Percentiles rank a stretch among this genome's conserved stretches.
Conservation (phyloP, 2,113 vertebrate genomes). For the Nettapus auritus region DNA sequence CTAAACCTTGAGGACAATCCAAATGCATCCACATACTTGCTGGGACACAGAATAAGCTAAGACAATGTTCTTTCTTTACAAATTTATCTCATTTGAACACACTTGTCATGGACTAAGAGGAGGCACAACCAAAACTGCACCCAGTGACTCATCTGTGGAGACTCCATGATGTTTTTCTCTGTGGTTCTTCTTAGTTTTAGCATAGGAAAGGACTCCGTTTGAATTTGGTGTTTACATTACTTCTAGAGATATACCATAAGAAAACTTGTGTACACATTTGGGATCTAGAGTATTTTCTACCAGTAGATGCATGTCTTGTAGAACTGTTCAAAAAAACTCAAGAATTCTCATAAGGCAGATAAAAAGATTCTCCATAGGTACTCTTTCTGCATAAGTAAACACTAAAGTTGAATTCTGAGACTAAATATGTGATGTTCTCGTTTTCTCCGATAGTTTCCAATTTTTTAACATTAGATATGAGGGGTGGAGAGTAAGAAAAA, state of each 20-base stretch:
- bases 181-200: not conserved
- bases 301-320: rapidly evolving
- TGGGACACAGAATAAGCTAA: not conserved
- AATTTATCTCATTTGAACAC: not conserved
- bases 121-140: rapidly evolving
- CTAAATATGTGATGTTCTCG: not conserved
- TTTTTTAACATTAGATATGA: not conserved
- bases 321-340: not conserved
- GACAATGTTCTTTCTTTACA: not conserved
- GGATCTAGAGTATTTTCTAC: not conserved
- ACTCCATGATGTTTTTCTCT: not conserved
- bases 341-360: not conserved
- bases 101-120: not conserved
- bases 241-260: not conserved
- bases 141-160: not conserved
- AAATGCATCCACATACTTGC: not conserved
- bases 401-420: not conserved
- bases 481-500: not conserved
- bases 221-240: not conserved
- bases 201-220: not conserved
- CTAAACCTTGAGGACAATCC: not conserved
- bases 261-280: not conserved
- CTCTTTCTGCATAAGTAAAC: not conserved
- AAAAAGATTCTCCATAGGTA: not conserved
- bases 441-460: not conserved